Conservation (phyloP, 2,113 vertebrate genomes). For the Toxotes chatareus region DNA sequence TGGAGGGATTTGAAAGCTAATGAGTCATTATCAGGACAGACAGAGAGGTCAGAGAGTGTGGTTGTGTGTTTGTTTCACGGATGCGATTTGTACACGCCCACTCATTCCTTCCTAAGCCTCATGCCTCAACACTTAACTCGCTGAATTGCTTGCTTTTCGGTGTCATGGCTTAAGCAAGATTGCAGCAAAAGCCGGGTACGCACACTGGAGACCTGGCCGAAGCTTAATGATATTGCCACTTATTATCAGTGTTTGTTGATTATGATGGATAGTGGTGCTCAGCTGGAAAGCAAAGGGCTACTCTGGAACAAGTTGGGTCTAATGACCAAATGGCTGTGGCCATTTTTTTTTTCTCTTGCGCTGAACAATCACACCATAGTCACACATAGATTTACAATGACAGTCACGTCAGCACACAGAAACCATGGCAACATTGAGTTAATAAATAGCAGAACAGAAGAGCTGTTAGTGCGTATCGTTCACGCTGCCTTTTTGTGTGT, state of each 20-base stretch:
- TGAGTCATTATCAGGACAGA: conserved; percentile 61
- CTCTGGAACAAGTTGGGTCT: conserved; percentile 40
- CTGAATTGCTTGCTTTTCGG: conserved; percentile 29
- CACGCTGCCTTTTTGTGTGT: conserved; percentile 47
- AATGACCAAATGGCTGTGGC: conserved; percentile 49
- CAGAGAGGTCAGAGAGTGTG: conserved; percentile 48
- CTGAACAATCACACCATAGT: conserved; percentile 26
- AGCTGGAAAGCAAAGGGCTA: conserved; percentile 34
- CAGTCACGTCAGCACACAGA: conserved; percentile 61
- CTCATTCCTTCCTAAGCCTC: conserved; percentile 34
- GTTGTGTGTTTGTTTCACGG: conserved; percentile 46
- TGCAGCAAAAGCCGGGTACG: conserved; percentile 5
- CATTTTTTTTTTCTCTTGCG: conserved; percentile 1
- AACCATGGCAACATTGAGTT: conserved; percentile 80
- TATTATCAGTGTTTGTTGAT: conserved; percentile 58
- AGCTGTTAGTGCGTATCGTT: conserved; percentile 59
- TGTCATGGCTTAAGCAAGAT: conserved; percentile 13
- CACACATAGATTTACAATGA: conserved; percentile 64
- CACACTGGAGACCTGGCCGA: conserved; percentile 36
- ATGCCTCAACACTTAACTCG: conserved; percentile 39
- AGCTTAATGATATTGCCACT: conserved; percentile 49
- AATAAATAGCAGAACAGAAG: conserved; percentile 74
- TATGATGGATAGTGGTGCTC: conserved; percentile 63
- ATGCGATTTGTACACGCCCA: conserved; percentile 44
- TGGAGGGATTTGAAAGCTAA: conserved; percentile 54